These are phyloP conservation scores for Drosophila cognata DNA, from an alignment of 2,888 invertebrate species.

Conservation along the genomic window DNA sequence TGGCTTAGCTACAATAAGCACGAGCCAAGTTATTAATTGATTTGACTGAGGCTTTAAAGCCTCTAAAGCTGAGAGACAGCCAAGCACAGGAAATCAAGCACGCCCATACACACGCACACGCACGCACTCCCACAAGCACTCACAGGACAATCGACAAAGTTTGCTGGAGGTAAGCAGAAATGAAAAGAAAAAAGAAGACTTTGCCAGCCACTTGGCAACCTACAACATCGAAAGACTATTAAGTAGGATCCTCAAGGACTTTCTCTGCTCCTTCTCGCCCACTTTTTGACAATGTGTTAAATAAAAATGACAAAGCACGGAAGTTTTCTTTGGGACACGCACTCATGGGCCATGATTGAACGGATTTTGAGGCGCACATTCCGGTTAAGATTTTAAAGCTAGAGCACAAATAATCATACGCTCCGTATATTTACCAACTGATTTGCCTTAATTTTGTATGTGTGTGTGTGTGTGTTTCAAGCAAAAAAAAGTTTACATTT, in stretches of 20 bases:
- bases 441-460: not conserved
- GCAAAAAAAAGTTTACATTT: conserved; percentile 39
- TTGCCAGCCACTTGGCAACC: conserved; percentile 50
- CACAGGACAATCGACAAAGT: conserved; percentile 44
- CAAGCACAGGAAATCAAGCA: conserved; percentile 10
- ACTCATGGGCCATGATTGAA: conserved; percentile 66
- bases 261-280: conserved; percentile 3
- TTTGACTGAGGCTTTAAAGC: conserved; percentile 61
- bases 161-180: conserved; percentile 52
- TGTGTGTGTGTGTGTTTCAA: conserved; percentile 1
- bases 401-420: not conserved
- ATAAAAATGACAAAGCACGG: conserved; percentile 67
- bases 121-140: conserved; percentile 3
- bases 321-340: conserved; percentile 37
- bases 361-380: conserved; percentile 40
- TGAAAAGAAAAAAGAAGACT: conserved; percentile 27
- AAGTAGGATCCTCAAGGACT: conserved; percentile 35
- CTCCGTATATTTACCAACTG: not conserved
- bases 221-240: conserved; percentile 38
- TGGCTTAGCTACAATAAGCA: not conserved
- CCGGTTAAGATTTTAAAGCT: conserved; percentile 32
- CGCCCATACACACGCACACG: conserved; percentile 15
- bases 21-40: conserved; percentile 67
- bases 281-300: conserved; percentile 65
- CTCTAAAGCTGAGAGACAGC: conserved; percentile 40